A percentile compares a stretch with the other conserved stretches of the same genome.
Conservation (phyloP, 2,797 vertebrate genomes). For the Vireo griseus region DNA sequence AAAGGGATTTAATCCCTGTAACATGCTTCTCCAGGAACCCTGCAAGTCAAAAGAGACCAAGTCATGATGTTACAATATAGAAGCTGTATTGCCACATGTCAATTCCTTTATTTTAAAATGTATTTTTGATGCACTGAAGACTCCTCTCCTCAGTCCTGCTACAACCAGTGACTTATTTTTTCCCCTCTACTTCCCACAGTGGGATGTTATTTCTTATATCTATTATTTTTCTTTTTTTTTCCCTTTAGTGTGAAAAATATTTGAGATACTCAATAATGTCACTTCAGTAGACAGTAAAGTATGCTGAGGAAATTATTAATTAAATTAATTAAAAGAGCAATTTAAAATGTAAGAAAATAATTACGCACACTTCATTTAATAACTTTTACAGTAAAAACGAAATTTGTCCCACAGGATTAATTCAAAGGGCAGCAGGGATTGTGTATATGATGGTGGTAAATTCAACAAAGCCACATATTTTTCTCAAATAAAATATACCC, state of each 20-base stretch:
- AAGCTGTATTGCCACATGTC: background rate
- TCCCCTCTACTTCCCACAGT: background rate
- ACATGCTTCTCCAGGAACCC: slow-evolving; percentile 26
- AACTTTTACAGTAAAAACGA: background rate
- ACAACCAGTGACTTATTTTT: background rate
- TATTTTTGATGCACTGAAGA: background rate
- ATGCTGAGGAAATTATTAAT: background rate
- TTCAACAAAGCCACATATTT: background rate
- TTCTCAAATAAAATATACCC: background rate
- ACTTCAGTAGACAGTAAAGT: background rate
- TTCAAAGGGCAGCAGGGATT: background rate
- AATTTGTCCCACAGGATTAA: background rate
- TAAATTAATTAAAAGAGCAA: slow-evolving; percentile 19
- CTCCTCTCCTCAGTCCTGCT: background rate
- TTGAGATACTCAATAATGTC: background rate
- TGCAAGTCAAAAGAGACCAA: slow-evolving; percentile 5
- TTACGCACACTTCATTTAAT: background rate
- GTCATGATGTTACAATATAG: slow-evolving; percentile 5
- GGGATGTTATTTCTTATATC: background rate
- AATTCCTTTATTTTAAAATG: slow-evolving; percentile 1
- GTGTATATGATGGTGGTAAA: background rate
- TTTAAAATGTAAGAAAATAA: background rate
- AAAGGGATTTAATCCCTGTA: slow-evolving; percentile 61
- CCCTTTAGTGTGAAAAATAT: background rate
- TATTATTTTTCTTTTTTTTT: background rate